phyloP scores from a whole-genome alignment of 2,113 vertebrate species.

The Laticauda laticaudata region DNA sequence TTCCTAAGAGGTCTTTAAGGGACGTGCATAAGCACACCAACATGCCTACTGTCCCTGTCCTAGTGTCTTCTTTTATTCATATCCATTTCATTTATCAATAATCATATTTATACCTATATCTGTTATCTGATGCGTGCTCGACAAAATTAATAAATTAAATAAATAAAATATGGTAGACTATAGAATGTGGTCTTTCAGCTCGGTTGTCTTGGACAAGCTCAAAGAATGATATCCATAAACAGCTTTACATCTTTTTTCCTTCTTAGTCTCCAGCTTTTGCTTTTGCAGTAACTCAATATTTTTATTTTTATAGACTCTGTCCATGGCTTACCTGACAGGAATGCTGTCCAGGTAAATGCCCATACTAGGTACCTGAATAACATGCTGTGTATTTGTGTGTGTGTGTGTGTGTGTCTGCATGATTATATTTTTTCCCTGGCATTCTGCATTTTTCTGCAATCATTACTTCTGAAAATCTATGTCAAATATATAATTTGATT shows the following conservation, averaged over 20 bases:
- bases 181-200: neutral
- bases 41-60: too few species aligned
- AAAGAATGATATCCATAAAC: neutral
- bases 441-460: neutral
- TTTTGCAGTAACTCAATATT: neutral
- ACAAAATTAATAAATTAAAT: too few species aligned
- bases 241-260: neutral
- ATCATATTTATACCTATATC: too few species aligned
- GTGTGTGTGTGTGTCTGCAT: too few species aligned
- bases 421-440: neutral
- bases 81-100: too few species aligned
- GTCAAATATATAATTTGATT: neutral
- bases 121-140: too few species aligned
- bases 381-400: neutral
- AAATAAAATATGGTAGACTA: neutral
- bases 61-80: too few species aligned
- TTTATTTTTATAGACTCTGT: conserved; percentile 79
- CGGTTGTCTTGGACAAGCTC: neutral
- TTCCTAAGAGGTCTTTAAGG: too few species aligned
- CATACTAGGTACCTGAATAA: neutral
- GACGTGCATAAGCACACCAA: too few species aligned
- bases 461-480: neutral
- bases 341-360: conserved; percentile 86
- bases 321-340: conserved; percentile 92
- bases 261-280: neutral